A percentile compares a stretch with the other conserved stretches of the same genome.
phyloP scores from a whole-genome alignment of 2,888 invertebrate genomes.

The Pseudeuparius sepicola region DNA sequence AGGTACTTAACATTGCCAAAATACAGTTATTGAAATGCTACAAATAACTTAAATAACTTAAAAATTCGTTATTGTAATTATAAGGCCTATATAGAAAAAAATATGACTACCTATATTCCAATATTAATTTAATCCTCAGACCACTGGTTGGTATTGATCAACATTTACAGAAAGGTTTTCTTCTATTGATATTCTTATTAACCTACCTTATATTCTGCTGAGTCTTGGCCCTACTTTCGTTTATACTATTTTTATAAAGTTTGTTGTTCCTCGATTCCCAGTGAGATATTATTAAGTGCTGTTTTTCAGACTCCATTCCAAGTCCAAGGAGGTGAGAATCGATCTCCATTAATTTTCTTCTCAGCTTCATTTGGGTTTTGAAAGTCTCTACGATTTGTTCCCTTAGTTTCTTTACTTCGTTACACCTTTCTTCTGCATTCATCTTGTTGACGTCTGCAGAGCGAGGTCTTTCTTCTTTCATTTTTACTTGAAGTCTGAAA shows the following conservation, averaged over 20 bases:
- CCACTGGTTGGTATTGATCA: too few relatives aligned
- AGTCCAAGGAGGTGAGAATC: constrained; percentile 82
- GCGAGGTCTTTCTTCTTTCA: constrained; percentile 57
- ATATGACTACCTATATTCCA: too few relatives aligned
- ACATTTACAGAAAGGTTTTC: too few relatives aligned
- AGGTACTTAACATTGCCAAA: too few relatives aligned
- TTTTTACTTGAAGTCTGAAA: constrained; percentile 61
- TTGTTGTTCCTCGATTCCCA: constrained; percentile 80
- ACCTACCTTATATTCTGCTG: constrained; percentile 50
- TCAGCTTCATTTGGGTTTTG: constrained; percentile 85
- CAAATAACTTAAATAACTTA: too few relatives aligned
- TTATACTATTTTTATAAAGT: constrained; percentile 50
- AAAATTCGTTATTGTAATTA: too few relatives aligned
- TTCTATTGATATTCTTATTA: too few relatives aligned
- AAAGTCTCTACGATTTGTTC: constrained; percentile 83
- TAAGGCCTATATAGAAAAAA: too few relatives aligned
- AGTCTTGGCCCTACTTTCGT: constrained; percentile 48
- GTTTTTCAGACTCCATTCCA: constrained; percentile 79
- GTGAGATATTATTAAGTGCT: constrained; percentile 80
- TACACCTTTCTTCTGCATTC: constrained; percentile 32
- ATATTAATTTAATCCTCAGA: too few relatives aligned
- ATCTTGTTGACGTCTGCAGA: constrained; percentile 40
- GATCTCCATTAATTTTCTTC: constrained; percentile 79
- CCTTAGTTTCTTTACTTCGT: constrained; percentile 53
- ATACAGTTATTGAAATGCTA: too few relatives aligned